Base-by-base conservation (phyloP, 2,888 invertebrate genomes). In the Synergus itoensis region DNA sequence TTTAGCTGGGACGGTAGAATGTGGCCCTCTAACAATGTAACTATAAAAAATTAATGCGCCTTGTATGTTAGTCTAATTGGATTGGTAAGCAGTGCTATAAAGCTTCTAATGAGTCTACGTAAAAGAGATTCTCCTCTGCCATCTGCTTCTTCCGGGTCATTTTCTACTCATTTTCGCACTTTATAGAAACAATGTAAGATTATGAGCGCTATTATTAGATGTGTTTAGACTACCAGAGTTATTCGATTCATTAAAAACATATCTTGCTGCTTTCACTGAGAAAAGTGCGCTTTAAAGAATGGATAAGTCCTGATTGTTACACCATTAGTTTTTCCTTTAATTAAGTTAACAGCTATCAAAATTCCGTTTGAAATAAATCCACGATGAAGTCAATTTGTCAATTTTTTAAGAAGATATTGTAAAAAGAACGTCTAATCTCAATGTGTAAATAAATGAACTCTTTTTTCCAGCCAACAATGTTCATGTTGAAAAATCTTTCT, bases 61-160 rank as follows among this genome's bases (percentile, higher is more conserved):
- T 69, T 73, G 73, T 73, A 53, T 18, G 73, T 48, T 45, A 48
- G 28, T 28, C 73, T 73, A 73, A 73, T 73, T 73, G 73, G 73
- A 48, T 73, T 73, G 28, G 53, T 53, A 53, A 69, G 45, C 69
- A 73, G 73, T 73, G 73, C 28, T 36, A 73, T 73, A 73, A 69
- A 69, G 69, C 45, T 69, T 21, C 21, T 69, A 69, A 73, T 73
- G 48, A 73, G 53, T 73, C 73, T 53, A 36, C 45, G 28, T 36
- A 64, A 40, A 65, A 21, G 21, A 21, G 60, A 60, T 60, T 60
- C 21, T 45, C 69, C 16, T 48, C 48, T 48, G n/a, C 60, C 69
- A 21, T 21, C 21, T 69, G 45, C 48, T 73, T 36, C 36, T 53
- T 73, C 48, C 73, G 73, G 73, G 16, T 36, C 48, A 73, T 73